Conservation (phyloP, 2,797 vertebrate species). For the Acanthurus leucopareius region DNA sequence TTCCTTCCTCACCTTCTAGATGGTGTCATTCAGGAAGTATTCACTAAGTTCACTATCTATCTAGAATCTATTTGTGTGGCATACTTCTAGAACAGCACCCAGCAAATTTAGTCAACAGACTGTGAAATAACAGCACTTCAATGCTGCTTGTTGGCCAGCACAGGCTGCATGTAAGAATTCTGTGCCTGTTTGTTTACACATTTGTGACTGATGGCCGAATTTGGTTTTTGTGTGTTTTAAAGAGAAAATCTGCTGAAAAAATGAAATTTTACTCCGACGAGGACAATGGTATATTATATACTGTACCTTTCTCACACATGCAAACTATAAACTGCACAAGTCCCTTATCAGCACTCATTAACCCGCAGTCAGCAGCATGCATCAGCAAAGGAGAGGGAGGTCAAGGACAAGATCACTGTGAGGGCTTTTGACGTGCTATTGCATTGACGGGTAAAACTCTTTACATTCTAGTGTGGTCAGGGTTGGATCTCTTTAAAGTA, state of each 20-base stretch:
- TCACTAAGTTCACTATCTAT: too few species aligned
- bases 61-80: neutral
- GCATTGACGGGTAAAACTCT: constrained; percentile 36
- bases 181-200: neutral
- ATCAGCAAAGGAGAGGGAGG: constrained; percentile 56
- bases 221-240: neutral
- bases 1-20: too few species aligned
- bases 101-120: neutral
- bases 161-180: neutral
- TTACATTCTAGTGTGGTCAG: constrained; percentile 21
- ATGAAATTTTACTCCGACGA: neutral
- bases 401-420: constrained; percentile 58
- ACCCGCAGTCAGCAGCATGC: constrained; percentile 61
- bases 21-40: too few species aligned
- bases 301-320: constrained; percentile 30
- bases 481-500: constrained; percentile 12
- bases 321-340: constrained; percentile 40
- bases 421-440: constrained; percentile 51
- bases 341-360: constrained; percentile 64
- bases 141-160: neutral
- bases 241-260: constrained; percentile 10
- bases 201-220: neutral
- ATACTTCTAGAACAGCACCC: neutral
- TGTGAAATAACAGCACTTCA: neutral
- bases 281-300: constrained; percentile 21